Base-by-base conservation (phyloP, 2,888 invertebrate genomes). In the Orgyia antiqua region DNA sequence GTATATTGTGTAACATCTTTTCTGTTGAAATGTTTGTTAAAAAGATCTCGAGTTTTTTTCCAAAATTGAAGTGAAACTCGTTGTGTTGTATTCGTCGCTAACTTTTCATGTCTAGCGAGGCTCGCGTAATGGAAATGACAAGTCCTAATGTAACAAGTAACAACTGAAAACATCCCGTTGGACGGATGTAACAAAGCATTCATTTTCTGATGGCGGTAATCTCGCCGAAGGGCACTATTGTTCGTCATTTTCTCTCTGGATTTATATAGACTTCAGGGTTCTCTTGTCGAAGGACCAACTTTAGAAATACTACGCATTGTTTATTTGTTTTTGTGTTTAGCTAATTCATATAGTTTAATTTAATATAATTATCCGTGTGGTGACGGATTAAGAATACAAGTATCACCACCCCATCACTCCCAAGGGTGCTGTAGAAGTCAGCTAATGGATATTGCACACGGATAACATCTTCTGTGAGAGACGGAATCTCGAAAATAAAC, bases 141-240 rank as follows among this genome's bases (percentile, higher is more conserved):
- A 75, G 77, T 70, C 73, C 6, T 79, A 80, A 80, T 73, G 79
- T 76, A 78, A 75, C 77, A 69, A 77, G 78, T 74, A 77, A 76
- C 78, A 69, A 78, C 77, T 74, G 76, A 70, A 73, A 76, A 76
- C 77, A 75, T 76, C 67, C 71, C 72, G 68, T 62, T 62, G 73
- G 66, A 65, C 69, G 74, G 69, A 10, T 62, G 69, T 73, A 76
- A 84, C 84, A 84, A 86, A 84, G 83, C 84, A 65, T 77, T 83
- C 84, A 83, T 86, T 83, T 80, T 74, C 78, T 71, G 84, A 82
- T 77, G 84, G 83, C 84, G 82, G 83, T 80, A 80, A 84, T 83
- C 77, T 76, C 78, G 78, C 76, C 83, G 76, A 75, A 78, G 84
- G 83, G 80, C 76, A 68, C 68, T 67, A 83, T 86, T 84, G 84